These are phyloP conservation scores for Tenualosa ilisha DNA, from an alignment of 2,797 vertebrate species.

Conservation along the genomic window DNA sequence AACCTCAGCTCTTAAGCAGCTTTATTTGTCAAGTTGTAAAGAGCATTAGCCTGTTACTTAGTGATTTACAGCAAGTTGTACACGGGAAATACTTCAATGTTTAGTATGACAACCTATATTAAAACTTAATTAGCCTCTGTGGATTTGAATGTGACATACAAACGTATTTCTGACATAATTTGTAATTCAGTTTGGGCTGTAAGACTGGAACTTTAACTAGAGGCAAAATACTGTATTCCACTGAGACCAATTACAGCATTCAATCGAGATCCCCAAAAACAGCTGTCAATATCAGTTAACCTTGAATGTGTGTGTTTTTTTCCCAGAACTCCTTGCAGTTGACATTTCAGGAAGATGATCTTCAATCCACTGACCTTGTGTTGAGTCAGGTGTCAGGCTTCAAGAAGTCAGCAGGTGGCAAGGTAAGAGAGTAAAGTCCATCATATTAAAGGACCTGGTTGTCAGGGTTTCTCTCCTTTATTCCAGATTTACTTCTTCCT, in stretches of 20 bases:
- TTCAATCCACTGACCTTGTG: slow-evolving; percentile 77
- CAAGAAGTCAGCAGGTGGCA: slow-evolving; percentile 75
- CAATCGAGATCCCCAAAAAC: no score
- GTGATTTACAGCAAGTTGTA: slow-evolving; percentile 4
- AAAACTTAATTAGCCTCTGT: background rate
- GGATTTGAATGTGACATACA: background rate
- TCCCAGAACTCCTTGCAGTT: slow-evolving; percentile 77
- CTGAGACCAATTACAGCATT: no score
- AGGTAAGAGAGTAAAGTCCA: slow-evolving; percentile 72
- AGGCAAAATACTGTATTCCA: no score
- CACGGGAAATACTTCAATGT: background rate
- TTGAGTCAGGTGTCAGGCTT: slow-evolving; percentile 78
- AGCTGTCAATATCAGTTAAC: no score
- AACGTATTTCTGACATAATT: background rate
- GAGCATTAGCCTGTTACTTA: slow-evolving; percentile 9
- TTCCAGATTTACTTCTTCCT: background rate
- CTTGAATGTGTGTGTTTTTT: slow-evolving; percentile 8
- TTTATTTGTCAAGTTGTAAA: background rate
- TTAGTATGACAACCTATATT: background rate
- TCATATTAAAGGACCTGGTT: background rate
- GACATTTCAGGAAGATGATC: slow-evolving; percentile 80
- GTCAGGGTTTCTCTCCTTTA: background rate
- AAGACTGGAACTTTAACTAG: background rate
- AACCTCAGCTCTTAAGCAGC: background rate
- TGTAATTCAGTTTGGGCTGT: background rate